Percentiles rank a stretch among this genome's conserved stretches.
Conservation (phyloP, 1,140 invertebrate species). For the Tribolium madens region DNA sequence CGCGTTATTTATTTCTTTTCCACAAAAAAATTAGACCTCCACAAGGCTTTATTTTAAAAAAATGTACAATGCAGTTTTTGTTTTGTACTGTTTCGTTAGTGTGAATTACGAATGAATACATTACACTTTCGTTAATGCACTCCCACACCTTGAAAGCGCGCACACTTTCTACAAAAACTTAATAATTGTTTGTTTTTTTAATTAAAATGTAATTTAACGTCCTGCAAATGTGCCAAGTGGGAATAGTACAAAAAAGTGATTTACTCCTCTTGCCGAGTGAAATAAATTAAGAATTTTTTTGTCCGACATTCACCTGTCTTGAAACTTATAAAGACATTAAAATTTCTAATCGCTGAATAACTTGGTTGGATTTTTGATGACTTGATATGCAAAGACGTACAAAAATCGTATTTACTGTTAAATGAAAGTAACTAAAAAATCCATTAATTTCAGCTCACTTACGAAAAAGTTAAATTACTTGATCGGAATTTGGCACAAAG, state of each 20-base stretch:
- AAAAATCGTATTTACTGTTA: slow-evolving; percentile 28
- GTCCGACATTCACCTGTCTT: not conserved
- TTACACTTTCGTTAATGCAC: not conserved
- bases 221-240: not conserved
- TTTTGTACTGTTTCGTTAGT: not conserved
- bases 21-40: not conserved
- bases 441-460: slow-evolving; percentile 9
- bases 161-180: not conserved
- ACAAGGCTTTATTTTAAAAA: not conserved
- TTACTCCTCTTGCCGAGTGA: not conserved
- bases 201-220: not conserved
- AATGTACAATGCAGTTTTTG: not conserved
- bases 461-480: not conserved
- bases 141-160: not conserved
- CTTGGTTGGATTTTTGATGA: not conserved
- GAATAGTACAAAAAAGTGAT: not conserved
- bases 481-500: slow-evolving; percentile 18
- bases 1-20: not conserved
- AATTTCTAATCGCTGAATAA: not conserved
- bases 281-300: too few species aligned
- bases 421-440: slow-evolving; percentile 26
- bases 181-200: not conserved
- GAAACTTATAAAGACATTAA: not conserved
- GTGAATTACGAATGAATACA: not conserved
- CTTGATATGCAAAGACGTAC: not conserved